phyloP scores from a whole-genome alignment of 2,113 vertebrate genomes.

The Oreochromis tanganicae region DNA sequence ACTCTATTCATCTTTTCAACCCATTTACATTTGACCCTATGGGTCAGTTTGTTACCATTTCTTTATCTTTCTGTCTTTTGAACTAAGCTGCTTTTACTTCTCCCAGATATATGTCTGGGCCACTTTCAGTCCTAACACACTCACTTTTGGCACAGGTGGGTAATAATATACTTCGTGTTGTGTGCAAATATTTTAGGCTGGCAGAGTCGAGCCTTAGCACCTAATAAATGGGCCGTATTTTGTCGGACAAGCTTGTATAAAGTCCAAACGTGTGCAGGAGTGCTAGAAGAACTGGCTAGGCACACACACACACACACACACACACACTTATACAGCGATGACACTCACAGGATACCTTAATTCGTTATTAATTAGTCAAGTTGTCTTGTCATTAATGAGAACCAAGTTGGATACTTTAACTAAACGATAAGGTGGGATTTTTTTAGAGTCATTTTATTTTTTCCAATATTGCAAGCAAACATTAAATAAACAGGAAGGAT shows the following conservation, averaged over 20 bases:
- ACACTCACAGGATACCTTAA: neutral
- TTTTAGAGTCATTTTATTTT: neutral
- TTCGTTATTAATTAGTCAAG: neutral
- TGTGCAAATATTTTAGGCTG: neutral
- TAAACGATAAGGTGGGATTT: neutral
- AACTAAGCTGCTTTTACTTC: neutral
- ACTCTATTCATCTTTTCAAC: neutral
- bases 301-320: neutral
- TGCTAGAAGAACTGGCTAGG: neutral
- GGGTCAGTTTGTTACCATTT: neutral
- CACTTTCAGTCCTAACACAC: neutral
- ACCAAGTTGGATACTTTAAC: neutral
- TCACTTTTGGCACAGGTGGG: neutral
- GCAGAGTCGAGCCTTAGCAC: neutral
- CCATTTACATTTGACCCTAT: neutral
- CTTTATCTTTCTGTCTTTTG: neutral
- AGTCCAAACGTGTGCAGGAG: neutral
- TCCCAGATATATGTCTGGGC: neutral
- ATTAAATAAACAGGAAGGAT: neutral
- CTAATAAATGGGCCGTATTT: neutral
- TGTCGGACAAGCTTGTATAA: neutral
- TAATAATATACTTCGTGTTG: neutral
- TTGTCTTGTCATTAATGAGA: neutral
- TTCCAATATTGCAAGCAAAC: neutral
- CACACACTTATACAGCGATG: neutral